phyloP scores from a whole-genome alignment of 2,888 invertebrate species.

The Cordilura impudica region DNA sequence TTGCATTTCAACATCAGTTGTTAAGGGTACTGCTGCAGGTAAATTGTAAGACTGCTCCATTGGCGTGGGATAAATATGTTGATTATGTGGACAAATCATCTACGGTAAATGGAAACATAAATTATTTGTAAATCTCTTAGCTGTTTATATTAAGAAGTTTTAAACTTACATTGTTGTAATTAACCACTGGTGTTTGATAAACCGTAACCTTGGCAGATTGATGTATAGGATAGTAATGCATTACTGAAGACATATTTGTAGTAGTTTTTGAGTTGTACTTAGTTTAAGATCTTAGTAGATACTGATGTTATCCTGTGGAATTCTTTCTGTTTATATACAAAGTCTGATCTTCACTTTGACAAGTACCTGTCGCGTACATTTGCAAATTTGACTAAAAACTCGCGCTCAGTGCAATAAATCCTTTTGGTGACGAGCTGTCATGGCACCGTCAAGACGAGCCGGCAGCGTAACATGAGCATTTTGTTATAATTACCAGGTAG shows the following conservation, averaged over 20 bases:
- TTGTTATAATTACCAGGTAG: slow-evolving; percentile 36
- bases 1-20: slow-evolving; percentile 26
- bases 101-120: background rate
- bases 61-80: background rate
- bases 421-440: slow-evolving; percentile 60
- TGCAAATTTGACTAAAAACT: slow-evolving; percentile 69
- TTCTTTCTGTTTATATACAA: slow-evolving; percentile 7
- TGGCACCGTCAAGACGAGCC: slow-evolving; percentile 37
- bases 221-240: slow-evolving; percentile 41
- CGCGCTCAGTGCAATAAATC: slow-evolving; percentile 68
- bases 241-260: slow-evolving; percentile 38
- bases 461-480: slow-evolving; percentile 38
- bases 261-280: background rate
- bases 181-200: slow-evolving; percentile 12
- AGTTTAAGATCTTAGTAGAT: background rate
- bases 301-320: slow-evolving; percentile 20
- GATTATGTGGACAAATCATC: slow-evolving; percentile 13
- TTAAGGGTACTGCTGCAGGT: background rate
- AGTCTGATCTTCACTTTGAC: background rate
- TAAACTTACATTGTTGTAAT: slow-evolving; percentile 43
- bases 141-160: background rate
- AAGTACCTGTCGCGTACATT: slow-evolving; percentile 36
- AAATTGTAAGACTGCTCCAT: background rate
- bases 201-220: slow-evolving; percentile 3
- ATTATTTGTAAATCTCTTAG: background rate